phyloP scores from a whole-genome alignment of 2,797 vertebrate genomes.

The Semotilus atromaculatus region DNA sequence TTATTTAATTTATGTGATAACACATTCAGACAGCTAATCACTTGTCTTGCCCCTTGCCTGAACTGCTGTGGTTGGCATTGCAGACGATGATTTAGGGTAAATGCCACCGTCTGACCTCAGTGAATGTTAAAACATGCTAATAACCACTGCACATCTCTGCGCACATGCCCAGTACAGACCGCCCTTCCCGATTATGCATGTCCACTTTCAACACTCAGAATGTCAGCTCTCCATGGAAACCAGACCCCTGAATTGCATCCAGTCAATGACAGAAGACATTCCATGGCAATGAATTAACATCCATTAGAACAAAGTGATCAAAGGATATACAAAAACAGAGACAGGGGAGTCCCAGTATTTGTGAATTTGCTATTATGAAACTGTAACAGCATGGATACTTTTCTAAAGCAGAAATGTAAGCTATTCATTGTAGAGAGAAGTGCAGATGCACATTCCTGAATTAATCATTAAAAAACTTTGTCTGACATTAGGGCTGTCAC shows the following conservation, averaged over 20 bases:
- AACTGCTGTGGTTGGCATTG: conserved; percentile 6
- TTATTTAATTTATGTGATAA: conserved; percentile 31
- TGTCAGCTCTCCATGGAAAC: conserved; percentile 56
- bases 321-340: neutral
- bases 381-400: neutral
- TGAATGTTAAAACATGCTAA: conserved; percentile 55
- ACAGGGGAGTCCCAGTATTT: neutral
- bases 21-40: conserved; percentile 30
- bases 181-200: conserved; percentile 46
- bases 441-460: neutral
- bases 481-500: too few species aligned
- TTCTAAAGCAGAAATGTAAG: neutral
- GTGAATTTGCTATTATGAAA: neutral
- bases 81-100: conserved; percentile 38
- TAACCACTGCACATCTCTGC: conserved; percentile 32
- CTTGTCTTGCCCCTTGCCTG: conserved; percentile 33
- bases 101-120: conserved; percentile 48
- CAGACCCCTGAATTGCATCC: conserved; percentile 21
- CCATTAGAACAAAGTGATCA: conserved; percentile 32
- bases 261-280: conserved; percentile 43
- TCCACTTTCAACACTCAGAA: conserved; percentile 47
- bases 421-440: neutral
- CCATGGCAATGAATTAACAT: conserved; percentile 48
- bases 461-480: too few species aligned
- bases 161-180: conserved; percentile 43